Base-by-base conservation (phyloP, 2,888 invertebrate species). In the Notodonta ziczac region DNA sequence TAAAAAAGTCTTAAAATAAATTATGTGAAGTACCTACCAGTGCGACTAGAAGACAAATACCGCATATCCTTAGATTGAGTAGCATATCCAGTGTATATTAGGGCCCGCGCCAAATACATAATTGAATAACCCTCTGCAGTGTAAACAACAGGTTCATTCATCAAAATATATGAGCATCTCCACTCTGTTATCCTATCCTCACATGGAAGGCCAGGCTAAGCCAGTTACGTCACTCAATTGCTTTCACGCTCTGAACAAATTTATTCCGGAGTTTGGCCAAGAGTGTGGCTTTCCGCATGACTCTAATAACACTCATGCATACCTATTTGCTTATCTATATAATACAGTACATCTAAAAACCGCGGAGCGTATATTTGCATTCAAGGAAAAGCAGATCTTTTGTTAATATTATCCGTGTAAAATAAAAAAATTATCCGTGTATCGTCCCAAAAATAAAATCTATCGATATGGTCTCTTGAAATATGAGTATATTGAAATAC, bases 101-200 rank as follows among this genome's bases (percentile, higher is more conserved):
- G 46, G 46, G 46, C 12, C 32, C 8, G 54, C 67, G 59, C 61
- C 65, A 62, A 61, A 56, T 62, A 57, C 53, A 54, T 65, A 58
- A 61, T 60, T 53, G 61, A 59, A 51, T 57, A 51, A 42, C 51
- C 39, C 55, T 24, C 58, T 32, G 56, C 58, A 42, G 60, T 58
- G 56, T 65, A 66, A 65, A 72, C 72, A 72, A 59, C 60, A 58
- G 53, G 58, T 67, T 67, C 65, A 72, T 67, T 73, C 53, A 62
- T 71, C 72, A 69, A 58, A 48, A 51, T 60, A 14, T 55, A 55
- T 56, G 58, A 57, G 55, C 56, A 55, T 58, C 35, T 64, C 58
- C 16, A 57, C 63, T 65, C 61, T 61, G 58, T 60, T 65, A 65
- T 66, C 66, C 57, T 39, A 59, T 59, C 54, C 63, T 54, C 59